Conservation (phyloP, 2,888 invertebrate genomes). For the Drosophila barbarae region DNA sequence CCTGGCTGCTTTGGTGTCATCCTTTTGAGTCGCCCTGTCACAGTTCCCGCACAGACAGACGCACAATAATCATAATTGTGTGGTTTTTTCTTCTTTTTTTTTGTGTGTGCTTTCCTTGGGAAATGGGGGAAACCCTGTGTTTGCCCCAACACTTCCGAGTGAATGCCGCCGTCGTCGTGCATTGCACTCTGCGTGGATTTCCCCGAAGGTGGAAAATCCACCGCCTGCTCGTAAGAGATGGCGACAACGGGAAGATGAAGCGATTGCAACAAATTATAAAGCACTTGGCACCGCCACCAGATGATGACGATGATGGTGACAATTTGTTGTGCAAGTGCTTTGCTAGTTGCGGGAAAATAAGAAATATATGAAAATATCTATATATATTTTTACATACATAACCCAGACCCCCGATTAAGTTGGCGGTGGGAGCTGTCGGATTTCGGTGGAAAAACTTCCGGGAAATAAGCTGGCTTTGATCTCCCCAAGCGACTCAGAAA, state of each 20-base stretch:
- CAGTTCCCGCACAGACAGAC: slow-evolving; percentile 19
- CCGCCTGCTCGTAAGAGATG: slow-evolving; percentile 7
- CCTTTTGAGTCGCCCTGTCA: slow-evolving; percentile 49
- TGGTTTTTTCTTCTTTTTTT: slow-evolving; percentile 24
- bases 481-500: slow-evolving; percentile 1
- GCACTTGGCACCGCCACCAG: slow-evolving; percentile 21
- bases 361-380: background rate
- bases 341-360: slow-evolving; percentile 18
- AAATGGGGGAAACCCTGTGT: slow-evolving; percentile 16
- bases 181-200: slow-evolving; percentile 51
- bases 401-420: slow-evolving; percentile 1
- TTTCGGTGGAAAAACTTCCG: slow-evolving; percentile 1
- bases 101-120: slow-evolving; percentile 4
- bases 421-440: background rate
- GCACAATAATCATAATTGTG: slow-evolving; percentile 65
- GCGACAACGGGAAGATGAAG: slow-evolving; percentile 31
- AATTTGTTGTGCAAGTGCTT: slow-evolving; percentile 24
- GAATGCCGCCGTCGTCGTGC: slow-evolving; percentile 49
- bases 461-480: slow-evolving; percentile 13
- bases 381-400: background rate
- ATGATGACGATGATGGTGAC: slow-evolving; percentile 13
- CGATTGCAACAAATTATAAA: slow-evolving; percentile 39
- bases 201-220: slow-evolving; percentile 42
- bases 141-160: slow-evolving; percentile 51
- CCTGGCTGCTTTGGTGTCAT: slow-evolving; percentile 9